phyloP scores from a whole-genome alignment of 2,797 vertebrate genomes.

The Alectoris magna region DNA sequence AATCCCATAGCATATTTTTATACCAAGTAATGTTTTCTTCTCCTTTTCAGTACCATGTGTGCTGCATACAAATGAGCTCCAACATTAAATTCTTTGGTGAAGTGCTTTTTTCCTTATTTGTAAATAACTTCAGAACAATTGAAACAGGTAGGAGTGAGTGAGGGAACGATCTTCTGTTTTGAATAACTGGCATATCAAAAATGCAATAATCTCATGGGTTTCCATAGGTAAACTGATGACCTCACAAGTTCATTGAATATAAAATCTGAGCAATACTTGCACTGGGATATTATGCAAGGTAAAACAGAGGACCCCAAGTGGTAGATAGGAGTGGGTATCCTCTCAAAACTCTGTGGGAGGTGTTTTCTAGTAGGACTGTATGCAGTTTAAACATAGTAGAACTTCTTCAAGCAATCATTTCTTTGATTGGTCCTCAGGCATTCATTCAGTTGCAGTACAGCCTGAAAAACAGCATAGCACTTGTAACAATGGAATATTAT shows the following conservation, averaged over 20 bases:
- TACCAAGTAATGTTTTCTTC: constrained; percentile 16
- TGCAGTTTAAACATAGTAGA: background rate
- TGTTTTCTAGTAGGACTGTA: background rate
- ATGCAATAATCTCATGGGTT: background rate
- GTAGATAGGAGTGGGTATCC: background rate
- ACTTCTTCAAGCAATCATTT: background rate
- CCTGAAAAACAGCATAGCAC: background rate
- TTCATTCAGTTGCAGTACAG: background rate
- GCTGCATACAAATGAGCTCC: constrained; percentile 22
- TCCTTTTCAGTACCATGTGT: background rate
- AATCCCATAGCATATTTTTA: constrained; percentile 39
- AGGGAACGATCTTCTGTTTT: background rate
- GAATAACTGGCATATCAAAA: background rate
- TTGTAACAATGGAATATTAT: background rate
- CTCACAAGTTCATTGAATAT: background rate
- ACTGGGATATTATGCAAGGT: background rate
- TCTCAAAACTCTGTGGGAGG: background rate
- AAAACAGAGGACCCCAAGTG: background rate
- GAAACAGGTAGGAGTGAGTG: background rate
- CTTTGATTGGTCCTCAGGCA: background rate
- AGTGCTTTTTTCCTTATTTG: constrained; percentile 23
- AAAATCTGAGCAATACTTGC: background rate
- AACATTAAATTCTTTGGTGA: background rate
- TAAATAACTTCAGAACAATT: constrained; percentile 5
- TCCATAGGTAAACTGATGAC: background rate